Percentiles rank a stretch among this genome's conserved stretches.
phyloP scores from a whole-genome alignment of 2,113 vertebrate species.

The Murina feae region DNA sequence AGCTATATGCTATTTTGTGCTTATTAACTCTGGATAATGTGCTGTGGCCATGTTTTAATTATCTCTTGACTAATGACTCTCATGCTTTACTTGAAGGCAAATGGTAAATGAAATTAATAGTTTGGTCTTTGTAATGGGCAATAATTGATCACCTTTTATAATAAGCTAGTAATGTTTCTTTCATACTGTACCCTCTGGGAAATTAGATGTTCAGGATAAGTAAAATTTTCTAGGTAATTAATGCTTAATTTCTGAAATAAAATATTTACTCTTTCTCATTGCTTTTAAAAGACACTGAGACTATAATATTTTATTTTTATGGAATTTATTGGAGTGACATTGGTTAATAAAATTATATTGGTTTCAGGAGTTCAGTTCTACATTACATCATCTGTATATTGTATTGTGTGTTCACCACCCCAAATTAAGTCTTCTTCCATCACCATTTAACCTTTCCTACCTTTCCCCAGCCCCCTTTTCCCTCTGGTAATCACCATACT shows the following conservation, averaged over 20 bases:
- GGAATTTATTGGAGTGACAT: neutral
- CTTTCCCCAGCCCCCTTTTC: neutral
- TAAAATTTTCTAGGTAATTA: constrained; percentile 32
- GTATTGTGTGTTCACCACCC: neutral
- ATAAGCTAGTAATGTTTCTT: constrained; percentile 25
- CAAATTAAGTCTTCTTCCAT: neutral
- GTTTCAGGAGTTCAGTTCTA: neutral
- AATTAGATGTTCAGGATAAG: constrained; percentile 23
- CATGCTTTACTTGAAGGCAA: neutral
- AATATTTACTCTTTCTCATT: constrained; percentile 37
- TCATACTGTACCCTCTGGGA: neutral
- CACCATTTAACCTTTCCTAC: neutral
- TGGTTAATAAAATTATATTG: neutral
- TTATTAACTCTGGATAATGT: neutral
- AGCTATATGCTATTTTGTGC: neutral
- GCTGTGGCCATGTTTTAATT: constrained; percentile 1
- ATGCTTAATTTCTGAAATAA: constrained; percentile 23
- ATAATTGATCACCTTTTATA: constrained; percentile 31
- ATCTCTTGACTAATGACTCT: constrained; percentile 10
- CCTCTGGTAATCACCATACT: neutral
- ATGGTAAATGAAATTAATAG: constrained; percentile 47
- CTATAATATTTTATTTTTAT: neutral
- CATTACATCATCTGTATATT: neutral
- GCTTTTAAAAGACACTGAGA: neutral
- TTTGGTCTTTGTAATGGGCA: neutral